A percentile compares a stretch with the other conserved stretches of the same genome.
Conservation (phyloP, 2,797 vertebrate genomes). For the Melanotaenia pygmaea region DNA sequence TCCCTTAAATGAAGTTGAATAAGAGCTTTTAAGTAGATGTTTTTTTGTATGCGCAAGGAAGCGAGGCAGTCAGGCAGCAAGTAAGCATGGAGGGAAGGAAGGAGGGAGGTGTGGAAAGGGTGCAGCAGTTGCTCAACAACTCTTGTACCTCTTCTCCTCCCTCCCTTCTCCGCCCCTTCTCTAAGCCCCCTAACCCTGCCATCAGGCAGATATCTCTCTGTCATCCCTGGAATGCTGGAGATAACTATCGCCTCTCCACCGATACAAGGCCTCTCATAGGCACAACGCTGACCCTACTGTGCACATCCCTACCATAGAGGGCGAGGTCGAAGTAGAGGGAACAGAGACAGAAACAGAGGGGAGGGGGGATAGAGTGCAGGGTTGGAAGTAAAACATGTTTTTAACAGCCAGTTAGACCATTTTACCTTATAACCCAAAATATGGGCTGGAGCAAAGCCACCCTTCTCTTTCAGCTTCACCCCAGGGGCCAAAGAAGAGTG, state of each 20-base stretch:
- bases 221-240: slow-evolving; percentile 94
- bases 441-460: slow-evolving; percentile 58
- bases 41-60: slow-evolving; percentile 72
- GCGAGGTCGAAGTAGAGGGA: slow-evolving; percentile 49
- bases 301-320: slow-evolving; percentile 80
- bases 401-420: slow-evolving; percentile 67
- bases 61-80: slow-evolving; percentile 79
- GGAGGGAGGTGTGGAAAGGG: slow-evolving; percentile 39
- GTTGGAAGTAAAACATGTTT: slow-evolving; percentile 65
- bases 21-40: slow-evolving; percentile 85
- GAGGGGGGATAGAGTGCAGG: slow-evolving; percentile 32
- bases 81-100: slow-evolving; percentile 63
- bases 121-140: slow-evolving; percentile 68
- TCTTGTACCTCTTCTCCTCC: slow-evolving; percentile 67
- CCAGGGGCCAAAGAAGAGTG: slow-evolving; percentile 61
- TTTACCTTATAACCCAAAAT: slow-evolving; percentile 78
- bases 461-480: slow-evolving; percentile 60
- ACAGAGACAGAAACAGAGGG: slow-evolving; percentile 32
- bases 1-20: slow-evolving; percentile 87
- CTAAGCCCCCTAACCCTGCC: slow-evolving; percentile 79
- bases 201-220: slow-evolving; percentile 88
- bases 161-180: slow-evolving; percentile 67
- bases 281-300: slow-evolving; percentile 79
- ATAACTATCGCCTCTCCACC: slow-evolving; percentile 89
- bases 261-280: slow-evolving; percentile 80